Conservation (phyloP, 2,113 vertebrate genomes). For the Gulo gulo region DNA sequence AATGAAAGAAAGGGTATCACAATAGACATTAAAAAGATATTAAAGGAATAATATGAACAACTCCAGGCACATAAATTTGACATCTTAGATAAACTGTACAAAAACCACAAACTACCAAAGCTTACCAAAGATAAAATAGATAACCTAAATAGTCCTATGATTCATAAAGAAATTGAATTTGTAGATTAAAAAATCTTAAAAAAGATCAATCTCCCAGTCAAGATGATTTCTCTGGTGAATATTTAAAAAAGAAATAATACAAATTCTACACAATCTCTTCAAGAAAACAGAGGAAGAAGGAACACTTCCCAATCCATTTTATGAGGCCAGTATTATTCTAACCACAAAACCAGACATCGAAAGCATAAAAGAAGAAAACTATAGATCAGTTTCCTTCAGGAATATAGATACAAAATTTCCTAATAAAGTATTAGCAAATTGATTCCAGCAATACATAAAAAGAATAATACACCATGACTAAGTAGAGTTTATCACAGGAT, state of each 20-base stretch:
- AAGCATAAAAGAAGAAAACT: background rate
- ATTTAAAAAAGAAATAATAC: background rate
- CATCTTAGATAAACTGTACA: background rate
- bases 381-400: background rate
- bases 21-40: background rate
- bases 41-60: background rate
- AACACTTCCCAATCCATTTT: background rate
- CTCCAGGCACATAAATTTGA: background rate
- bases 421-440: constrained; percentile 31
- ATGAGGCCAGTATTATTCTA: background rate
- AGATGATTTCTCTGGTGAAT: background rate
- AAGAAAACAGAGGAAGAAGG: background rate
- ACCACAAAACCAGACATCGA: background rate
- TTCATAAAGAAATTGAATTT: constrained; percentile 8
- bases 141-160: background rate
- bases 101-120: background rate
- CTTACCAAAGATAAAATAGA: background rate
- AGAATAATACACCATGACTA: constrained; percentile 10
- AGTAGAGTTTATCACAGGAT: constrained; percentile 17
- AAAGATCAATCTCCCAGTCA: background rate
- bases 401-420: background rate
- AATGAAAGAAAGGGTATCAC: background rate
- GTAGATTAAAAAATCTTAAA: background rate
- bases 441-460: constrained; percentile 33
- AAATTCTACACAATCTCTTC: background rate